phyloP scores from a whole-genome alignment of 2,797 vertebrate genomes.

The Simalia tracyae region DNA sequence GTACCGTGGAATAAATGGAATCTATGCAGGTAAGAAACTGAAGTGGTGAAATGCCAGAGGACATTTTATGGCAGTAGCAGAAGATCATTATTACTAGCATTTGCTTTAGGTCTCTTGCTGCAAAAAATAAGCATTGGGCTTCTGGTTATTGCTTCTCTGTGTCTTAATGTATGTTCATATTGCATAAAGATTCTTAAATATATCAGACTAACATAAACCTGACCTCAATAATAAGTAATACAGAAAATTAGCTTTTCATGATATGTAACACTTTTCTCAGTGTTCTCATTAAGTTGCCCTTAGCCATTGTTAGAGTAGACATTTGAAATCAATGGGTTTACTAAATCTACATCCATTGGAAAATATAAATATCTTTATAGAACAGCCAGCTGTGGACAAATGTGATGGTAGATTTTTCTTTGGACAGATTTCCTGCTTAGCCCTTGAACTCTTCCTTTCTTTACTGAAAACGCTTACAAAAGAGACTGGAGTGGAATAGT shows the following conservation, averaged over 20 bases:
- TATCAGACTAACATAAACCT: not conserved
- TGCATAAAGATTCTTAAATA: not conserved
- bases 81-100: not conserved
- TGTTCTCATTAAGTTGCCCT: not conserved
- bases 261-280: fast-evolving
- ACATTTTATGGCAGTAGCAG: not conserved
- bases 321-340: not conserved
- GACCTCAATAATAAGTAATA: not conserved
- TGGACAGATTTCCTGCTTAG: not conserved
- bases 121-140: not conserved
- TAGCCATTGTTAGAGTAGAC: not conserved
- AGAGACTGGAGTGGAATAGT: not conserved
- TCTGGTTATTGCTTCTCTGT: not conserved
- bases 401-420: not conserved
- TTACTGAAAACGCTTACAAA: not conserved
- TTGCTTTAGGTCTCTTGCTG: not conserved
- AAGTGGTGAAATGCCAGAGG: not conserved
- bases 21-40: not conserved
- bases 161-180: not conserved
- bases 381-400: not conserved
- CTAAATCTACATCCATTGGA: not conserved
- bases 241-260: not conserved
- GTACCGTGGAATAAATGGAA: not conserved
- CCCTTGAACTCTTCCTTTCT: not conserved
- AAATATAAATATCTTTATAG: constrained; percentile 26